Evolutionary conservation across 1,140 invertebrate genomes (phyloP).

Genomic region (Pantala flavescens): DNA sequence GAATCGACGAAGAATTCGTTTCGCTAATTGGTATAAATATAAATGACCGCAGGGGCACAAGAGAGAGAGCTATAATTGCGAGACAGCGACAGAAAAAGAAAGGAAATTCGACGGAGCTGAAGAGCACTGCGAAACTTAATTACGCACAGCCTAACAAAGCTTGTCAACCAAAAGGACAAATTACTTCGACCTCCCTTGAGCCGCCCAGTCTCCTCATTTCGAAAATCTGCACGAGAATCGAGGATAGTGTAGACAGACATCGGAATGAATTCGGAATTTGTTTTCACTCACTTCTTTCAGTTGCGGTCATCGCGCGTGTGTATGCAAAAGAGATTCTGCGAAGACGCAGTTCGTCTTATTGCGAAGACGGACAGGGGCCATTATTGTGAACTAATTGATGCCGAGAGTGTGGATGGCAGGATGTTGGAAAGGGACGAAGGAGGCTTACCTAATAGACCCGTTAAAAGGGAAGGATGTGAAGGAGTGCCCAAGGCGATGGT

Average conservation of each 20-base stretch:
- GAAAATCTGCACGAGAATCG: neutral
- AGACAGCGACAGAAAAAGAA: neutral
- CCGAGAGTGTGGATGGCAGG: neutral
- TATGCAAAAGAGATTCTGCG: too few relatives aligned
- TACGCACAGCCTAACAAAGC: neutral
- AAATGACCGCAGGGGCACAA: neutral
- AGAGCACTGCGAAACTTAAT: neutral
- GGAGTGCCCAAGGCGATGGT: neutral
- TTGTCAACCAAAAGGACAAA: conserved; percentile 9
- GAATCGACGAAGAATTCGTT: too few relatives aligned
- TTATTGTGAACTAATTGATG: conserved; percentile 5
- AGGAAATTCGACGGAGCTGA: neutral
- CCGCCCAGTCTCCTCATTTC: neutral
- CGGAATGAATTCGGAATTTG: neutral
- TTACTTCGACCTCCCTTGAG: neutral
- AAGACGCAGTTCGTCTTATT: neutral
- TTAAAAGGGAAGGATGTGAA: neutral
- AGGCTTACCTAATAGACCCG: neutral
- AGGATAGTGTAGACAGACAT: neutral
- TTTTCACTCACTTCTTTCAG: too few relatives aligned
- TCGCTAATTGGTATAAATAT: neutral
- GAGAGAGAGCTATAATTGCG: neutral
- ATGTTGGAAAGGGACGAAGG: neutral
- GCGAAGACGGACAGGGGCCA: neutral
- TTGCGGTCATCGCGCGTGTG: too few relatives aligned